Evolutionary conservation across 2,113 vertebrate species (phyloP).

Genomic region (Bubo bubo): DNA sequence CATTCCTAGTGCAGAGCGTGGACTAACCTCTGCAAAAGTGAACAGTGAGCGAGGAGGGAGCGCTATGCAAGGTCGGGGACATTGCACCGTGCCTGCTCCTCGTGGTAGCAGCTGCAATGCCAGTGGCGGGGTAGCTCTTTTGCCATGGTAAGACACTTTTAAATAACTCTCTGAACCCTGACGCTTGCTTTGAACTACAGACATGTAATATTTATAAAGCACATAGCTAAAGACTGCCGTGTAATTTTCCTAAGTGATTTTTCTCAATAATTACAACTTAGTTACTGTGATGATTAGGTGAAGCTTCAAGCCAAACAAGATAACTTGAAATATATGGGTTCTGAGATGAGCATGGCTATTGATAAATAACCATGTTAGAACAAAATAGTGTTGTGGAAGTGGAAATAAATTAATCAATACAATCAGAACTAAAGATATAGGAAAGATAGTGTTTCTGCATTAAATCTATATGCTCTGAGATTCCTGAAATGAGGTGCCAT

Average conservation of each 20-base stretch:
- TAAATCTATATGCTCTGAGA: background rate
- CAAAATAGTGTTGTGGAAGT: constrained; percentile 28
- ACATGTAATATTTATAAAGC: background rate
- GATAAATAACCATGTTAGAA: background rate
- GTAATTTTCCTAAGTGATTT: background rate
- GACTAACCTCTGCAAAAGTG: background rate
- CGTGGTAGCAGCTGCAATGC: background rate
- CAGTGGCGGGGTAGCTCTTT: background rate
- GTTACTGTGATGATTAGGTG: background rate
- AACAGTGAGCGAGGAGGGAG: background rate
- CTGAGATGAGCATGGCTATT: background rate
- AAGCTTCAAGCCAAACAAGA: background rate
- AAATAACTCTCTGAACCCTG: background rate
- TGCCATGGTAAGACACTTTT: background rate
- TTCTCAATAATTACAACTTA: background rate
- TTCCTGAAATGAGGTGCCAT: background rate
- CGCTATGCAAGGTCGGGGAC: rapidly evolving
- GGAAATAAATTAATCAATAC: constrained; percentile 9
- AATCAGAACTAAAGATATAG: background rate
- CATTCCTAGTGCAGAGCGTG: background rate
- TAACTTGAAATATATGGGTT: background rate
- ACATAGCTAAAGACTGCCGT: background rate
- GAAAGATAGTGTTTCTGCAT: background rate
- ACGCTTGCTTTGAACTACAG: background rate
- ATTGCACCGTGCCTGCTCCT: background rate